phyloP scores from a whole-genome alignment of 2,888 invertebrate species.

The Epicampocera succincta region DNA sequence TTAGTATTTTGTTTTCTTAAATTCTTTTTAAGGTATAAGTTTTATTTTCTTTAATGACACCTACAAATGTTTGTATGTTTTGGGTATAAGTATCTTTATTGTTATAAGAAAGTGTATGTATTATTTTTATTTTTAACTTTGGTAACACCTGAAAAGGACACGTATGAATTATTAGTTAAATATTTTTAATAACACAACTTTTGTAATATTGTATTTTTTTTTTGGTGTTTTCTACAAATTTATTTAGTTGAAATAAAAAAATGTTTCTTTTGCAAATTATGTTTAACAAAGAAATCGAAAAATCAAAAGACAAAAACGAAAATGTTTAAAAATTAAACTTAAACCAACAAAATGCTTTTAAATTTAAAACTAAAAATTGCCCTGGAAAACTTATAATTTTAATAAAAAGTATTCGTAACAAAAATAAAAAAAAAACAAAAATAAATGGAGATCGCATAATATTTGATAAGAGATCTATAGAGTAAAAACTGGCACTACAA shows the following conservation, averaged over 20 bases:
- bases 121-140: conserved; percentile 33
- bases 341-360: conserved; percentile 67
- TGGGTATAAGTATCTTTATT: no score
- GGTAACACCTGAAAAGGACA: conserved; percentile 63
- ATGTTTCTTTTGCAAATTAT: conserved; percentile 29
- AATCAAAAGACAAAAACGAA: conserved; percentile 13
- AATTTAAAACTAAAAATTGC: conserved; percentile 7
- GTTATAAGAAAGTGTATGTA: no score
- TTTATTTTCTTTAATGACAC: no score
- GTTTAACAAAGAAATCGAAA: not conserved
- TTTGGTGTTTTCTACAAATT: conserved; percentile 19
- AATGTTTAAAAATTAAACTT: conserved; percentile 27
- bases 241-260: not conserved
- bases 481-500: not conserved
- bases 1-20: no score
- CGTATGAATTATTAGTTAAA: conserved; percentile 39
- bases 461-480: not conserved
- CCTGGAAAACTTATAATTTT: not conserved
- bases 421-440: not conserved
- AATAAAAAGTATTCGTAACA: no score
- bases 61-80: no score
- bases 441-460: not conserved
- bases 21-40: no score
- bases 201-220: conserved; percentile 7
- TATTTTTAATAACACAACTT: conserved; percentile 24